Percentiles rank a stretch among this genome's conserved stretches.
phyloP scores from a whole-genome alignment of 2,888 invertebrate species.

The Callinectes sapidus region DNA sequence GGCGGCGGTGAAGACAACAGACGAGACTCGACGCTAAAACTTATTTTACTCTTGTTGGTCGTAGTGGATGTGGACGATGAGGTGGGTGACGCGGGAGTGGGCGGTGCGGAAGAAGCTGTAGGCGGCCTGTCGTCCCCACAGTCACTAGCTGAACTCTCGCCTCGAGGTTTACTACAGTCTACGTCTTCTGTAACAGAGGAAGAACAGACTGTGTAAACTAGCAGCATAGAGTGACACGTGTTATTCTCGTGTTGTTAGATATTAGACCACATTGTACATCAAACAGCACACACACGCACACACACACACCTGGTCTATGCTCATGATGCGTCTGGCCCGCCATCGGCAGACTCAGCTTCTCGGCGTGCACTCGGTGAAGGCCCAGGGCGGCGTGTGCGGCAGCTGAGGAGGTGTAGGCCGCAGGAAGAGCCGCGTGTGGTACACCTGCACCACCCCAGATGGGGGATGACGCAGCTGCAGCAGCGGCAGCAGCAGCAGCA shows the following conservation, averaged over 20 bases:
- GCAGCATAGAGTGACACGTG: neutral
- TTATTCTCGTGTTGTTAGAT: neutral
- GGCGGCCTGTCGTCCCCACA: slow-evolving; percentile 60
- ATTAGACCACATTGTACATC: neutral
- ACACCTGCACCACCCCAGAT: slow-evolving; percentile 64
- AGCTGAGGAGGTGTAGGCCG: slow-evolving; percentile 62
- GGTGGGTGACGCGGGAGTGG: slow-evolving; percentile 62
- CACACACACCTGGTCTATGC: slow-evolving; percentile 57
- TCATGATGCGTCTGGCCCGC: slow-evolving; percentile 51
- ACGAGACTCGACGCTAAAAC: slow-evolving; percentile 71
- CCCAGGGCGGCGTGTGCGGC: slow-evolving; percentile 67
- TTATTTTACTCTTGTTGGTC: slow-evolving; percentile 70
- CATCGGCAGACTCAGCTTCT: slow-evolving; percentile 59
- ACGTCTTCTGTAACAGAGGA: slow-evolving; percentile 47
- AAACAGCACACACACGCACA: slow-evolving; percentile 27
- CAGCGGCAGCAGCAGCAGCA: slow-evolving; percentile 66
- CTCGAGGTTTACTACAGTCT: slow-evolving; percentile 56
- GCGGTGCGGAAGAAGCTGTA: slow-evolving; percentile 59
- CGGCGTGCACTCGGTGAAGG: slow-evolving; percentile 62
- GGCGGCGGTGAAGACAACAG: slow-evolving; percentile 67
- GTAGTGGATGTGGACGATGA: slow-evolving; percentile 62
- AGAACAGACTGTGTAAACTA: neutral
- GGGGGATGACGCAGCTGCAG: slow-evolving; percentile 57
- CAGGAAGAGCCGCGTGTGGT: slow-evolving; percentile 58
- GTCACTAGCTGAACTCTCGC: slow-evolving; percentile 64